Percentiles rank a stretch among this genome's conserved stretches.
Evolutionary conservation across 2,113 vertebrate species (phyloP).

Genomic region (Struthio camelus): DNA sequence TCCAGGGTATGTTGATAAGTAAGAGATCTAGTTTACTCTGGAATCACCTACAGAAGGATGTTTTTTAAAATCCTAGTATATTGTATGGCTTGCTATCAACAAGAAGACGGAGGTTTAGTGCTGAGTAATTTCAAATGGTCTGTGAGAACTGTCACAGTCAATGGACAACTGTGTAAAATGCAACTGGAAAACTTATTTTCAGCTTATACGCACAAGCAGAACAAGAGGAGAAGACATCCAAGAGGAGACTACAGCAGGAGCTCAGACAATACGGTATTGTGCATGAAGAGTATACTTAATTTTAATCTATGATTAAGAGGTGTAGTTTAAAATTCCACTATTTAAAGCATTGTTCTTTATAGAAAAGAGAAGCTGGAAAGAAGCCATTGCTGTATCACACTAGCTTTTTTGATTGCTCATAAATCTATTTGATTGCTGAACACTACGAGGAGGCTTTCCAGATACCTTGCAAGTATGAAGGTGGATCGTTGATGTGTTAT

Average conservation of each 20-base stretch:
- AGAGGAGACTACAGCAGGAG: not conserved
- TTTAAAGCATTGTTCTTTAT: not conserved
- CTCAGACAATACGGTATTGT: not conserved
- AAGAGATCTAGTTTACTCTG: not conserved
- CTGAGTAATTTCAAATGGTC: not conserved
- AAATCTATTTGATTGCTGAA: not conserved
- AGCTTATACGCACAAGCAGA: not conserved
- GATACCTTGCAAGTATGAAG: not conserved
- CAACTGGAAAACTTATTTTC: not conserved
- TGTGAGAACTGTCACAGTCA: not conserved
- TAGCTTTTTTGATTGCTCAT: not conserved
- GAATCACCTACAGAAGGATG: not conserved
- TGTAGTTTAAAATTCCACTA: not conserved
- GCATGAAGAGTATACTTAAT: not conserved
- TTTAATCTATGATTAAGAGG: not conserved
- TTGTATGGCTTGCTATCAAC: not conserved
- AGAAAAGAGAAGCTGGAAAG: not conserved
- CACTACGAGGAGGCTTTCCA: fast-evolving
- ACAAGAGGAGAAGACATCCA: not conserved
- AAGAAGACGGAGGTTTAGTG: not conserved
- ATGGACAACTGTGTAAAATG: not conserved
- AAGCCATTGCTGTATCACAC: not conserved
- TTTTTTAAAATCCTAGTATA: not conserved
- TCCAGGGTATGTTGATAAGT: not conserved
- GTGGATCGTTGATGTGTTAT: not conserved